Evolutionary conservation across 2,797 vertebrate genomes (phyloP).

Genomic region (Leuciscus waleckii): DNA sequence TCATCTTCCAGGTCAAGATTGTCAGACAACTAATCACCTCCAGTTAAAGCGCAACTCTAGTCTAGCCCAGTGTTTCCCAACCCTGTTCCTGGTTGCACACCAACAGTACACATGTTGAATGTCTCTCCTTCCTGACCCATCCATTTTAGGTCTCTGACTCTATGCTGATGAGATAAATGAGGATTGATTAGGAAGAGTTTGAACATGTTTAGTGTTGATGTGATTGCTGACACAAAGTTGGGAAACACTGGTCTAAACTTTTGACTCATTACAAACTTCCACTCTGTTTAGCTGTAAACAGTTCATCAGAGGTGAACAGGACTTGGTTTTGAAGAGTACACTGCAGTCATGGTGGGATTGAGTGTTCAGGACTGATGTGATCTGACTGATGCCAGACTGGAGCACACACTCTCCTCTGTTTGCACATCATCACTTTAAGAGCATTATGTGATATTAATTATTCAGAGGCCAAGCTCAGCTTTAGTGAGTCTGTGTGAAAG

Average conservation of each 20-base stretch:
- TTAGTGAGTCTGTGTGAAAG: conserved; percentile 22
- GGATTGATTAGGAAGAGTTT: neutral
- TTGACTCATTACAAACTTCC: neutral
- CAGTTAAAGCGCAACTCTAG: neutral
- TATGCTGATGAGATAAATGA: neutral
- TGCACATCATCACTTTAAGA: conserved; percentile 16
- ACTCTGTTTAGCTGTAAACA: neutral
- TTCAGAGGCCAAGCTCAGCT: conserved; percentile 18
- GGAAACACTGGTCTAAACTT: neutral
- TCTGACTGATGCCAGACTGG: neutral
- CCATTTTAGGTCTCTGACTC: neutral
- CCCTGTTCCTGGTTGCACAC: neutral
- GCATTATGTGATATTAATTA: conserved; percentile 39
- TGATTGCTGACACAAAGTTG: neutral
- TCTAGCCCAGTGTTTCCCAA: neutral
- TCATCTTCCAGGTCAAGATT: neutral
- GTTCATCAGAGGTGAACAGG: neutral
- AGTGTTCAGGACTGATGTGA: neutral
- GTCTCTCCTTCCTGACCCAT: neutral
- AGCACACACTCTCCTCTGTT: neutral
- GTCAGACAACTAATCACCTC: neutral
- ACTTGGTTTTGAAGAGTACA: neutral
- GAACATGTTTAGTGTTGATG: neutral
- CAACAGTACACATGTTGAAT: neutral
- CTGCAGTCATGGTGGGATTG: neutral